Evolutionary conservation across 2,888 invertebrate genomes (phyloP).

Genomic region (Punctoribates punctum): DNA sequence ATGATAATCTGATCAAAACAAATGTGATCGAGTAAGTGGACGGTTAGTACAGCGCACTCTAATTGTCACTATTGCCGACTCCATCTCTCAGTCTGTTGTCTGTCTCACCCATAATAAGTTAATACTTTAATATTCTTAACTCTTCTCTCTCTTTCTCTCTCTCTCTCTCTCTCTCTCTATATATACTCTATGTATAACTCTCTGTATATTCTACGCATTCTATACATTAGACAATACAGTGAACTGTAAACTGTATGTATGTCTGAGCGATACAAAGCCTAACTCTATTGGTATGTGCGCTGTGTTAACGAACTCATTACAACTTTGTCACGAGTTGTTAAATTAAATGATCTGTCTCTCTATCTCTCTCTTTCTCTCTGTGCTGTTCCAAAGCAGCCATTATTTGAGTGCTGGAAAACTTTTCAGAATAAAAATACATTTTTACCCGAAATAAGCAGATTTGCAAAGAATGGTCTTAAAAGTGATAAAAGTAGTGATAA

Average conservation of each 20-base stretch:
- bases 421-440: not conserved
- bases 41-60: not conserved
- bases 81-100: not conserved
- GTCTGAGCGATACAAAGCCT: not conserved
- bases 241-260: too few relatives aligned
- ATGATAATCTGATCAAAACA: not conserved
- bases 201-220: too few relatives aligned
- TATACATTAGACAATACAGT: too few relatives aligned
- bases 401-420: not conserved
- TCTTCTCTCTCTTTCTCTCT: not conserved
- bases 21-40: not conserved
- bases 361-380: too few relatives aligned
- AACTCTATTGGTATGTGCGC: not conserved
- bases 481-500: conserved; percentile 21
- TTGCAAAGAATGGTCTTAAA: not conserved
- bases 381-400: not conserved
- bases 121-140: too few relatives aligned
- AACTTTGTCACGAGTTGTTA: conserved; percentile 29
- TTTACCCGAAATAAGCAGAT: not conserved
- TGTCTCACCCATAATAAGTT: too few relatives aligned
- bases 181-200: too few relatives aligned
- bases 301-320: conserved; percentile 33
- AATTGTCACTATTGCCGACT: not conserved
- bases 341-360: conserved; percentile 24
- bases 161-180: not conserved